These are phyloP conservation scores for Limenitis camilla DNA, from an alignment of 2,888 invertebrate species.

Conservation along the genomic window DNA sequence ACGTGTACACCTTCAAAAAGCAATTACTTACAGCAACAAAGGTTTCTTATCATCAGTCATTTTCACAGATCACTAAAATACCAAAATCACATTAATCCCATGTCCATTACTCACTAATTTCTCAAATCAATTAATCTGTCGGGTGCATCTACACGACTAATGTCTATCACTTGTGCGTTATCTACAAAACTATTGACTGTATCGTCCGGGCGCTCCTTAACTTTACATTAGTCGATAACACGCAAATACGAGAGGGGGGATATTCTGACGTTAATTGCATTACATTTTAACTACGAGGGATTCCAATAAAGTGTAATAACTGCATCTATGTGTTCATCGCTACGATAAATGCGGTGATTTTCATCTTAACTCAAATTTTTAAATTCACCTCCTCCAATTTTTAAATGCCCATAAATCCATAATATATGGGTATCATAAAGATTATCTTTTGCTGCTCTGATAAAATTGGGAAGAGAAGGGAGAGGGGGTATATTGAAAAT, in stretches of 20 bases:
- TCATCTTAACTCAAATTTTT: no score
- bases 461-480: no score
- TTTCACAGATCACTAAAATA: conserved; percentile 19
- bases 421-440: no score
- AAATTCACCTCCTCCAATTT: no score
- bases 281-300: no score
- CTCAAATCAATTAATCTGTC: conserved; percentile 16
- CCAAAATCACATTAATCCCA: neutral
- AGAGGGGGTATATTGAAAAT: no score
- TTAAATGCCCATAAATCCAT: no score
- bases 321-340: no score
- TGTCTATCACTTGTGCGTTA: conserved; percentile 18
- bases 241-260: conserved; percentile 31
- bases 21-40: conserved; percentile 48
- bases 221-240: conserved; percentile 30
- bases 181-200: conserved; percentile 21
- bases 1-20: neutral
- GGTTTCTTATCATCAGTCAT: conserved; percentile 51
- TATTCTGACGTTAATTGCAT: conserved; percentile 12
- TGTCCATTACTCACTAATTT: neutral
- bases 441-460: no score
- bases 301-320: no score
- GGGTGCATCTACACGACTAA: conserved; percentile 18
- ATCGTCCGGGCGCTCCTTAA: conserved; percentile 30
- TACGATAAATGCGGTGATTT: no score